Percentiles rank a stretch among this genome's conserved stretches.
phyloP scores from a whole-genome alignment of 2,888 invertebrate species.

The Chymomyza procnemis region DNA sequence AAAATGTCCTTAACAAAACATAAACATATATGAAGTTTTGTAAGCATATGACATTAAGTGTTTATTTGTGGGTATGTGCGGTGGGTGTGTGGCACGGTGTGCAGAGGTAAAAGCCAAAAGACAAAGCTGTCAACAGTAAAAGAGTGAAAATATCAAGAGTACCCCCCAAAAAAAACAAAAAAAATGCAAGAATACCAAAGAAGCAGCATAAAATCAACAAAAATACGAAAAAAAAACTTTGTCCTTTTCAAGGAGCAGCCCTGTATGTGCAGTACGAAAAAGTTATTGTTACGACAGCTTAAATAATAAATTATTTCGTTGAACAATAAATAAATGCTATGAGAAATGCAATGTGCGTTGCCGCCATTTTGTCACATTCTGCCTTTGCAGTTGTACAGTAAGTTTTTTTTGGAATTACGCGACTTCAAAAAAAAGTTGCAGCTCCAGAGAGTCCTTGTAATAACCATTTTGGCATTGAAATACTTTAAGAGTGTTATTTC shows the following conservation, averaged over 20 bases:
- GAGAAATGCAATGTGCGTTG: constrained; percentile 53
- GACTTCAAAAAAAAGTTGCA: background rate
- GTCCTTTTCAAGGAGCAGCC: background rate
- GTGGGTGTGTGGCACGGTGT: background rate
- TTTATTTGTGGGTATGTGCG: background rate
- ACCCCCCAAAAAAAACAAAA: constrained; percentile 19
- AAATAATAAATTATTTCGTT: constrained; percentile 46
- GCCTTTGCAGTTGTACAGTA: background rate
- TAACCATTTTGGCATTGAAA: background rate
- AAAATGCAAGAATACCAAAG: too few species aligned
- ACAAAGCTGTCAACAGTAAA: background rate
- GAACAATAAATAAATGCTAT: constrained; percentile 47
- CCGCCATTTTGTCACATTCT: constrained; percentile 48
- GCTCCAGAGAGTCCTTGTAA: too few species aligned
- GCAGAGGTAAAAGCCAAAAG: constrained; percentile 1
- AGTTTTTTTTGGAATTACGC: background rate
- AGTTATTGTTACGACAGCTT: constrained; percentile 12
- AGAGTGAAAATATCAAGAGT: constrained; percentile 27
- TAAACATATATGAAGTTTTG: constrained; percentile 27
- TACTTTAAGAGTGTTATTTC: background rate
- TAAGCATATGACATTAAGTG: constrained; percentile 12
- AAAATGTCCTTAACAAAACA: constrained; percentile 10
- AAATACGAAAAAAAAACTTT: background rate
- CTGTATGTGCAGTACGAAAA: background rate
- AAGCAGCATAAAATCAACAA: constrained; percentile 1